phyloP scores from a whole-genome alignment of 2,888 invertebrate genomes.

The Caenorhabditis sp. region DNA sequence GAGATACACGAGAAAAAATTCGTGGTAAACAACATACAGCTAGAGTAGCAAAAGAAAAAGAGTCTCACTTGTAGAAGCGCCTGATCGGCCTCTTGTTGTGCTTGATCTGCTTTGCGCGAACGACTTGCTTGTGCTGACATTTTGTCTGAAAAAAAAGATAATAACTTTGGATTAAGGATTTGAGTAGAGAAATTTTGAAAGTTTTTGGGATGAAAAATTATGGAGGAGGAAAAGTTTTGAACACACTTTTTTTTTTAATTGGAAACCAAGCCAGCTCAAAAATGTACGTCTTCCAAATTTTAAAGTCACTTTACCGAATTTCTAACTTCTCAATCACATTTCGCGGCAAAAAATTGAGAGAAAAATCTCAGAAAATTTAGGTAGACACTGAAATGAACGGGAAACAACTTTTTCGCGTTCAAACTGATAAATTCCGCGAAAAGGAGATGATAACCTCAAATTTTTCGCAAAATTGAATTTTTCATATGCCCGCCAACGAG shows the following conservation, averaged over 20 bases:
- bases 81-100: conserved; percentile 32
- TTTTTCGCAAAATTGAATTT: background rate
- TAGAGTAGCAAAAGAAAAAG: background rate
- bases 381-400: background rate
- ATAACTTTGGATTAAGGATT: background rate
- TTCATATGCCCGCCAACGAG: background rate
- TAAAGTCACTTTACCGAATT: too few relatives aligned
- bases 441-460: background rate
- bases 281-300: too few relatives aligned
- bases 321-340: too few relatives aligned
- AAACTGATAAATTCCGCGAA: background rate
- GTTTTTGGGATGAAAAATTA: too few relatives aligned
- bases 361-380: too few relatives aligned
- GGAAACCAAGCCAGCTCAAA: too few relatives aligned
- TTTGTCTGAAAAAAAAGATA: conserved; percentile 1
- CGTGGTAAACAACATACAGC: background rate
- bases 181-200: background rate
- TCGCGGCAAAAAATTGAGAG: too few relatives aligned
- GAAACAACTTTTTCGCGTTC: conserved; percentile 8
- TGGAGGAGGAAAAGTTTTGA: too few relatives aligned
- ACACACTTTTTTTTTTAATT: too few relatives aligned
- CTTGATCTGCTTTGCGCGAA: conserved; percentile 35
- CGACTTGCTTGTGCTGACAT: conserved; percentile 44
- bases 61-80: conserved; percentile 32
- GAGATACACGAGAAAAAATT: background rate